Evolutionary conservation across 2,113 vertebrate species (phyloP).

Genomic region (Cettia cetti): DNA sequence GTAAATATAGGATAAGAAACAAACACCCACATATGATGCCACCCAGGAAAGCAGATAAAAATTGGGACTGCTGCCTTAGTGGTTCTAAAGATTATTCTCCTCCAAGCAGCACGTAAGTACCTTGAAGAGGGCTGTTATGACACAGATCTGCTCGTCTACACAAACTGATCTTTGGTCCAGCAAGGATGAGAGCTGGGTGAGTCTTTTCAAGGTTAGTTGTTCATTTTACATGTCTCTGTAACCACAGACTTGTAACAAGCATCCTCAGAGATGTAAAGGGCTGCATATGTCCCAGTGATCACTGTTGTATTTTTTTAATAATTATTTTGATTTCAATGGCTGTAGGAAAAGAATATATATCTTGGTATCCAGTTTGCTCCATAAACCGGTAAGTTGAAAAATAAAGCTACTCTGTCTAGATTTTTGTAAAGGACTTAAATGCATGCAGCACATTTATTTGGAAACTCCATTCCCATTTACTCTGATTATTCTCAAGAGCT

Average conservation of each 20-base stretch:
- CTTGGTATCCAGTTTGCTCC: neutral
- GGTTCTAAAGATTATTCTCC: neutral
- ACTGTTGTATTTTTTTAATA: neutral
- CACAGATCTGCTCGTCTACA: neutral
- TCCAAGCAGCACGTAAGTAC: neutral
- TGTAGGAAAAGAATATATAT: neutral
- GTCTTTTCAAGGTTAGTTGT: neutral
- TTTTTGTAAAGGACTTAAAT: neutral
- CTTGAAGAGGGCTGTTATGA: neutral
- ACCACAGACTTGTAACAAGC: neutral
- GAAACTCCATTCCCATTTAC: neutral
- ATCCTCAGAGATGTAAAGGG: neutral
- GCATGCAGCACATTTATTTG: accelerated
- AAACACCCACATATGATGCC: accelerated
- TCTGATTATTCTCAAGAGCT: neutral
- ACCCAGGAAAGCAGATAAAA: neutral
- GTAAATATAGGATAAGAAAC: neutral
- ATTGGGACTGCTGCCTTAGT: neutral
- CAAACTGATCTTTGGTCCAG: neutral
- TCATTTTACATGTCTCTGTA: accelerated
- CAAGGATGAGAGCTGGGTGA: neutral
- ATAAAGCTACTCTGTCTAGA: neutral
- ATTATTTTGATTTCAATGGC: neutral
- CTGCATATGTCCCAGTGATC: accelerated
- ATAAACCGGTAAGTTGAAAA: neutral